phyloP scores from a whole-genome alignment of 2,888 invertebrate genomes.

The Aromia moschata region DNA sequence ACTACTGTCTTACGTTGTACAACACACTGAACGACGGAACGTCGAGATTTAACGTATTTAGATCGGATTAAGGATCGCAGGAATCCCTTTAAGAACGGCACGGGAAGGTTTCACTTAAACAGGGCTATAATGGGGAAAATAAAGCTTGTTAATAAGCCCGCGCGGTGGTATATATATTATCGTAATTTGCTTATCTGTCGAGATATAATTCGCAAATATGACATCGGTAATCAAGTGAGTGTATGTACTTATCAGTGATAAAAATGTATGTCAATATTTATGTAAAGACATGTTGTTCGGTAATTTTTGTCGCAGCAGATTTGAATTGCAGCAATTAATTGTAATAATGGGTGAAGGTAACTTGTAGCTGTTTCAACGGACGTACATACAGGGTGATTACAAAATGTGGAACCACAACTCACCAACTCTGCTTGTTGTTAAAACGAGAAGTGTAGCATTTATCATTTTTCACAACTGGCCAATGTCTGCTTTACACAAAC shows the following conservation, averaged over 20 bases:
- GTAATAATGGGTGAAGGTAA: no score
- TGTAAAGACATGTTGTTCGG: no score
- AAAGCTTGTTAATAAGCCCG: not conserved
- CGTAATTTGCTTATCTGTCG: slow-evolving; percentile 13
- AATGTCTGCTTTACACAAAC: no score
- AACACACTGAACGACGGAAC: not conserved
- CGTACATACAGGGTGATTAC: no score
- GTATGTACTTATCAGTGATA: slow-evolving; percentile 6
- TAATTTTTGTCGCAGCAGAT: no score
- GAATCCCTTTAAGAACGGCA: slow-evolving; percentile 3
- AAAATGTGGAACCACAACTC: no score
- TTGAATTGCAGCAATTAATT: no score
- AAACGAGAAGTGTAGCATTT: no score
- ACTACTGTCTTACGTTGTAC: not conserved
- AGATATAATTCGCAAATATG: slow-evolving; percentile 7
- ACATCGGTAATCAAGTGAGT: not conserved
- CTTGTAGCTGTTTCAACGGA: no score
- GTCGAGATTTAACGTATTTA: slow-evolving; percentile 30
- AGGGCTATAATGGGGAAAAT: slow-evolving; percentile 9
- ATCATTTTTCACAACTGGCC: no score
- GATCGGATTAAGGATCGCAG: slow-evolving; percentile 19
- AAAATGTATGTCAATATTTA: no score
- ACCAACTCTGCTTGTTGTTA: no score
- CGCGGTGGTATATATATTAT: not conserved
- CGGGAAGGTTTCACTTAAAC: slow-evolving; percentile 14